Percentiles rank a stretch among this genome's conserved stretches.
Evolutionary conservation across 1,140 invertebrate species (phyloP).

Genomic region (Drosophila asahinai): DNA sequence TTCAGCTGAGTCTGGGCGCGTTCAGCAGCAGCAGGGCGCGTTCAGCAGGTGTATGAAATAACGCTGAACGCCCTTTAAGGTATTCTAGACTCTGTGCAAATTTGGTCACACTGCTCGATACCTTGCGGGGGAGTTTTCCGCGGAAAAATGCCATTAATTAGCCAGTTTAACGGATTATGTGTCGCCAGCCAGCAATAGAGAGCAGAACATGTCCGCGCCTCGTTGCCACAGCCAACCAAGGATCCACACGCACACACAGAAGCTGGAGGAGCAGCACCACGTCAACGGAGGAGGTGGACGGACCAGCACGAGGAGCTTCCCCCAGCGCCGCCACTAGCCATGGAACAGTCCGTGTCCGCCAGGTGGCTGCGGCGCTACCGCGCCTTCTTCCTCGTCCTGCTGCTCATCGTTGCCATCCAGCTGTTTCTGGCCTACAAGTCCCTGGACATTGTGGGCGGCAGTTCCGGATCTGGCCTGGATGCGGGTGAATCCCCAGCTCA

Average conservation of each 20-base stretch:
- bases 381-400: conserved; percentile 85
- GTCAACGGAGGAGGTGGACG: conserved; percentile 4
- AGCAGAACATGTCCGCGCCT: conserved; percentile 59
- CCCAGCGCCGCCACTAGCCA: conserved; percentile 25
- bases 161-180: conserved; percentile 41
- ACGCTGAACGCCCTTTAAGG: neutral
- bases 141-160: conserved; percentile 49
- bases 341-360: conserved; percentile 58
- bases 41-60: neutral
- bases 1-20: neutral
- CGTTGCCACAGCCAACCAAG: conserved; percentile 21
- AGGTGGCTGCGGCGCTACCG: conserved; percentile 85
- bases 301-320: neutral
- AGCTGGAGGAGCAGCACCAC: conserved; percentile 19
- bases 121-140: conserved; percentile 26
- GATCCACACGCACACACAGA: conserved; percentile 23
- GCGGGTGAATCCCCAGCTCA: conserved; percentile 6
- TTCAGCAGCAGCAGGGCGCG: neutral
- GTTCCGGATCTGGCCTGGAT: conserved; percentile 43
- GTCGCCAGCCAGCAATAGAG: conserved; percentile 17
- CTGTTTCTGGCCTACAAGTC: conserved; percentile 86
- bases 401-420: conserved; percentile 85
- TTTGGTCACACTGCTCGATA: conserved; percentile 15
- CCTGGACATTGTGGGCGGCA: conserved; percentile 57
- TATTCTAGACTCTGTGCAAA: neutral